Conservation (phyloP, 2,113 vertebrate species). For the Amia ocellicauda region DNA sequence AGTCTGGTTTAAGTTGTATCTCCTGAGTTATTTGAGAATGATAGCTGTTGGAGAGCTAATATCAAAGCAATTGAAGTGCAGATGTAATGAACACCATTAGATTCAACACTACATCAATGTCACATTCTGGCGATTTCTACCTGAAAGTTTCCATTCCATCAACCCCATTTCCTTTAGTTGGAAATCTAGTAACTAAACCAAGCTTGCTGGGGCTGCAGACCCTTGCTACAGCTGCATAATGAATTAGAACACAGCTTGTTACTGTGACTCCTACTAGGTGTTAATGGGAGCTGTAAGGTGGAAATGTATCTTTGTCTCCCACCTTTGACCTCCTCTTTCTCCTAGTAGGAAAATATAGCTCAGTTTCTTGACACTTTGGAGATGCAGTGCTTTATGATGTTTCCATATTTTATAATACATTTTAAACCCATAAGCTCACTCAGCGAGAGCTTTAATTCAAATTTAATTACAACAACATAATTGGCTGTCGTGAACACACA, state of each 20-base stretch:
- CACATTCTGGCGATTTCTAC: not conserved
- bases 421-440: no score
- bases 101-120: no score
- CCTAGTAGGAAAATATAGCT: conserved; percentile 13
- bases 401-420: no score
- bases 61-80: no score
- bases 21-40: no score
- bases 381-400: not conserved
- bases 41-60: no score
- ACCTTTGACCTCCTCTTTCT: conserved; percentile 7
- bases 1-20: no score
- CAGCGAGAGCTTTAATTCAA: no score
- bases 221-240: conserved; percentile 4
- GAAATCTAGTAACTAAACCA: not conserved
- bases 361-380: not conserved
- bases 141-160: not conserved
- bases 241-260: conserved; percentile 13
- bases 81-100: no score
- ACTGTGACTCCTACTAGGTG: not conserved
- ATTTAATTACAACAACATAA: no score
- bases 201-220: not conserved
- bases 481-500: no score
- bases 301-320: not conserved
- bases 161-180: not conserved
- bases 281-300: conserved; percentile 10